Percentiles rank a stretch among this genome's conserved stretches.
These are phyloP conservation scores for Willowsia nigromaculata DNA, from an alignment of 2,888 invertebrate species.

Conservation along the genomic window DNA sequence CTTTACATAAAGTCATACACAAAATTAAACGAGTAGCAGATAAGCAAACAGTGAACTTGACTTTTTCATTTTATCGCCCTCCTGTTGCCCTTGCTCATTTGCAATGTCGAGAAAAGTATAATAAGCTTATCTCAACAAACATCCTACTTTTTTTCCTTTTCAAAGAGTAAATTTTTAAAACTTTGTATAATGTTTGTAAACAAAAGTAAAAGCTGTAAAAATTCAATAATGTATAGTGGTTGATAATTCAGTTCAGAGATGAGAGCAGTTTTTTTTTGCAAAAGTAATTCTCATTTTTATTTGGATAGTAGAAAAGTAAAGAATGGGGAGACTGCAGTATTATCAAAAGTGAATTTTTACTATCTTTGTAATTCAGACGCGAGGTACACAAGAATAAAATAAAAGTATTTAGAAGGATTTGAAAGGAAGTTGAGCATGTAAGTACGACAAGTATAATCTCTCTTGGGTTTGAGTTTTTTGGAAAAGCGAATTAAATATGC, in stretches of 20 bases:
- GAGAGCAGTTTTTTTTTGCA: not conserved
- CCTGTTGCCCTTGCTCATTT: too few species aligned
- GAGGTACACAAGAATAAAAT: too few species aligned
- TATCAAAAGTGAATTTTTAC: not conserved
- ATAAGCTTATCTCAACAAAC: slow-evolving; percentile 46
- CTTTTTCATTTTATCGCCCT: slow-evolving; percentile 21
- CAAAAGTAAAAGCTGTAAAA: slow-evolving; percentile 30
- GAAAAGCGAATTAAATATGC: slow-evolving; percentile 12
- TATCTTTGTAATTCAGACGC: too few species aligned
- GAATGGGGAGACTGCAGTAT: not conserved
- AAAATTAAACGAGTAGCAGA: too few species aligned
- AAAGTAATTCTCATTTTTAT: slow-evolving; percentile 30
- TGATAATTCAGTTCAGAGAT: not conserved
- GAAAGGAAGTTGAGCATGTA: slow-evolving; percentile 17
- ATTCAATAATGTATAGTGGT: not conserved
- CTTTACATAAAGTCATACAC: too few species aligned
- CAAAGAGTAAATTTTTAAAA: too few species aligned
- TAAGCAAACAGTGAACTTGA: not conserved
- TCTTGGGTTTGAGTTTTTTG: not conserved
- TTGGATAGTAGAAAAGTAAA: not conserved
- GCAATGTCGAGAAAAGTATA: too few species aligned
- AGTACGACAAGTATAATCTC: not conserved
- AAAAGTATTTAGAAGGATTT: too few species aligned
- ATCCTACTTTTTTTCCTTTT: slow-evolving; percentile 42
- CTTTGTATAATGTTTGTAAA: too few species aligned